These are phyloP conservation scores for Allygus modestus DNA, from an alignment of 2,888 invertebrate genomes.

Conservation along the genomic window DNA sequence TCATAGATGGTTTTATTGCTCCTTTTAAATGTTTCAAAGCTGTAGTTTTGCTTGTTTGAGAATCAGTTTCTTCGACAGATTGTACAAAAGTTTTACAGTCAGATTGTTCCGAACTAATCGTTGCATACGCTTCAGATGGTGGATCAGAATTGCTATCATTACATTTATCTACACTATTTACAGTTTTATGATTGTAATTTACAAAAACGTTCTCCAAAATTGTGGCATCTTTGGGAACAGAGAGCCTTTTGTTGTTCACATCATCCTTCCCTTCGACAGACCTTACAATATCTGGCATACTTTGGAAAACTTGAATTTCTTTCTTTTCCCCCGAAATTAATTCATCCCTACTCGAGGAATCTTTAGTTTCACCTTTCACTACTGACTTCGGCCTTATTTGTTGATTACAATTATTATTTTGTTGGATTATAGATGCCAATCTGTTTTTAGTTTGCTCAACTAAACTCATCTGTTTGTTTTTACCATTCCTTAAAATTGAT, in stretches of 20 bases:
- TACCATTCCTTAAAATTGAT: not conserved
- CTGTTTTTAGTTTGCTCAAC: slow-evolving; percentile 53
- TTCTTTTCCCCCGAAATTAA: not conserved
- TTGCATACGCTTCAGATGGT: not conserved
- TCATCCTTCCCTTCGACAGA: slow-evolving; percentile 26
- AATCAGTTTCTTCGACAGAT: not conserved
- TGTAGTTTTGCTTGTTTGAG: not conserved
- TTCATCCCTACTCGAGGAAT: not conserved
- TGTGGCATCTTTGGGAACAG: slow-evolving; percentile 56
- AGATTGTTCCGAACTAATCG: not conserved
- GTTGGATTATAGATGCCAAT: slow-evolving; percentile 6
- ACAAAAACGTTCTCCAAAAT: slow-evolving; percentile 57
- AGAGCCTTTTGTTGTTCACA: slow-evolving; percentile 24
- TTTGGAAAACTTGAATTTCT: not conserved
- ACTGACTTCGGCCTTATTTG: slow-evolving; percentile 13
- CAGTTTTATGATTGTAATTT: not conserved
- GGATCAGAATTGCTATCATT: not conserved
- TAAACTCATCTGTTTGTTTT: slow-evolving; percentile 12
- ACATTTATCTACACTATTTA: not conserved
- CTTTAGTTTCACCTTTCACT: slow-evolving; percentile 7
- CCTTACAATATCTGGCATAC: slow-evolving; percentile 44
- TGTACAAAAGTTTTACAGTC: not conserved
- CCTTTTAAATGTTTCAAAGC: not conserved
- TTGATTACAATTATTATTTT: slow-evolving; percentile 6
- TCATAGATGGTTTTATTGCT: not conserved